A percentile compares a stretch with the other conserved stretches of the same genome.
Conservation (phyloP, 1,140 invertebrate genomes). For the Calephelis nemesis region DNA sequence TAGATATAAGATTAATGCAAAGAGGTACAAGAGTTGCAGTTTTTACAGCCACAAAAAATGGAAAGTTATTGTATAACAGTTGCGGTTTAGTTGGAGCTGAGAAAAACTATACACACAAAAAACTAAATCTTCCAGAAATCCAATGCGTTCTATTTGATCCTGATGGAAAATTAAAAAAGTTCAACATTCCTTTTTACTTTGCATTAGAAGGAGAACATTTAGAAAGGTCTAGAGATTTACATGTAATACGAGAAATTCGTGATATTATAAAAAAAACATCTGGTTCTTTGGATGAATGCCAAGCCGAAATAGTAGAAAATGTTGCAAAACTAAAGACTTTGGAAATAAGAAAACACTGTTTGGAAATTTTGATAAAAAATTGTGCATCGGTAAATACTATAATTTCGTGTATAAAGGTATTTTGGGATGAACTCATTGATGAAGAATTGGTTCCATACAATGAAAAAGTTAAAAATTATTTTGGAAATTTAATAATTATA, state of each 20-base stretch:
- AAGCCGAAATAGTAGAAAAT: constrained; percentile 75
- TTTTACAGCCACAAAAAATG: constrained; percentile 92
- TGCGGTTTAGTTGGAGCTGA: constrained; percentile 87
- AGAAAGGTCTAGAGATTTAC: constrained; percentile 91
- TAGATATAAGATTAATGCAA: constrained; percentile 77
- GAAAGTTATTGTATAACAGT: constrained; percentile 87
- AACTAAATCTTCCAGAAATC: constrained; percentile 80
- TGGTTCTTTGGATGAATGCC: constrained; percentile 71
- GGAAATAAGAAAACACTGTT: constrained; percentile 84
- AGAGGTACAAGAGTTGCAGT: constrained; percentile 93
- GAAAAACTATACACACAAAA: constrained; percentile 66
- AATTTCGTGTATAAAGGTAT: constrained; percentile 74
- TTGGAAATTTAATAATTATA: constrained; percentile 49
- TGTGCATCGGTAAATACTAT: constrained; percentile 81
- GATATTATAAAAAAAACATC: constrained; percentile 80
- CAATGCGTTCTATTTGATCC: constrained; percentile 91
- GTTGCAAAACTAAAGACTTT: constrained; percentile 86
- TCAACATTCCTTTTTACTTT: constrained; percentile 94
- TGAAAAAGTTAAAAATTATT: constrained; percentile 54
- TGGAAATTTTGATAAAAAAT: constrained; percentile 85
- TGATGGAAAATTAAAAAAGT: constrained; percentile 88
- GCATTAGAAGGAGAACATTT: constrained; percentile 93
- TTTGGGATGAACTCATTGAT: constrained; percentile 61
- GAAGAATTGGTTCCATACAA: constrained; percentile 39
- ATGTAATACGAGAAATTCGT: constrained; percentile 90